A percentile compares a stretch with the other conserved stretches of the same genome.
phyloP scores from a whole-genome alignment of 2,888 invertebrate genomes.

The Blera fallax region DNA sequence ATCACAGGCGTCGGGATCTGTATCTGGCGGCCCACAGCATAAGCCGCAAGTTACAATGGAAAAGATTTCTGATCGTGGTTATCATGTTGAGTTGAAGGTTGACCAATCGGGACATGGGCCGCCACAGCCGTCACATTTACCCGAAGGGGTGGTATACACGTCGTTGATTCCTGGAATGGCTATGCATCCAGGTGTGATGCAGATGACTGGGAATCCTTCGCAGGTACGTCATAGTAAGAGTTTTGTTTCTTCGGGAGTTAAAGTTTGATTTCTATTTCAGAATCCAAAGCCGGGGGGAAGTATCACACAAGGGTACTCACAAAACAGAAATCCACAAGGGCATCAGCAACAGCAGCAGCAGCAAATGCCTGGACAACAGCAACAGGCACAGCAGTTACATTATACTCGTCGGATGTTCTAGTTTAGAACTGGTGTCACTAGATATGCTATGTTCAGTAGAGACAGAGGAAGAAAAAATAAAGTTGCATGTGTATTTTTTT shows the following conservation, averaged over 20 bases:
- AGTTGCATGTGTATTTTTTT: neutral
- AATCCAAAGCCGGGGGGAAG: constrained; percentile 90
- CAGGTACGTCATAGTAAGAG: constrained; percentile 73
- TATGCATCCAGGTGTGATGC: constrained; percentile 79
- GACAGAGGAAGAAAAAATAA: neutral
- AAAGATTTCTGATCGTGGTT: constrained; percentile 79
- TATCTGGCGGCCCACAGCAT: constrained; percentile 65
- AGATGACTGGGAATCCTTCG: constrained; percentile 77
- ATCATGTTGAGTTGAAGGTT: constrained; percentile 80
- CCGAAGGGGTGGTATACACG: constrained; percentile 80
- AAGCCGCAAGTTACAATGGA: constrained; percentile 81
- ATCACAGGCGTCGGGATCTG: constrained; percentile 76
- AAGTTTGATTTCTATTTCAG: constrained; percentile 79
- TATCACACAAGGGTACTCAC: constrained; percentile 92
- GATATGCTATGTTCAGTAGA: neutral
- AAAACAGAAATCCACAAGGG: constrained; percentile 83
- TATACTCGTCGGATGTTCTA: constrained; percentile 77
- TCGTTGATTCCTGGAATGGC: constrained; percentile 79
- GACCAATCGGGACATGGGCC: constrained; percentile 77
- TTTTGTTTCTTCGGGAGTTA: neutral
- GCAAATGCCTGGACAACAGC: constrained; percentile 77
- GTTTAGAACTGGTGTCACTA: neutral
- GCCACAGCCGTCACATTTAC: constrained; percentile 77
- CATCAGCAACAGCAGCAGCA: constrained; percentile 76
- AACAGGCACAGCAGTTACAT: constrained; percentile 77